Conservation (phyloP, 64 coral and sea anemone species). For the Stichodactyla mertensii region DNA sequence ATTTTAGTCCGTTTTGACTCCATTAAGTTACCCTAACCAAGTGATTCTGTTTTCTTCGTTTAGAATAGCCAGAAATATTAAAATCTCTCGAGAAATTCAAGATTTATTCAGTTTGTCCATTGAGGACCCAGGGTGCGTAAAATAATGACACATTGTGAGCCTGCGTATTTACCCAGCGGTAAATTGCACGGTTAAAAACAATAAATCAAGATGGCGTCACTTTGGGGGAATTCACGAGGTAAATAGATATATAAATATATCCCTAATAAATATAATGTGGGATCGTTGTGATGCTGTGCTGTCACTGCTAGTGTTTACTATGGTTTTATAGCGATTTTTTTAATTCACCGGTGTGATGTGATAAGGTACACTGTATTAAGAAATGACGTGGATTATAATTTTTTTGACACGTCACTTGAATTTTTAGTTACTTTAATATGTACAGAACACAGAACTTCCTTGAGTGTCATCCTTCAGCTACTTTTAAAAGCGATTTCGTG, state of each 20-base stretch:
- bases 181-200: background rate
- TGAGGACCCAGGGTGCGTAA: background rate
- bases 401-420: no score
- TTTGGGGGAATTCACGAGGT: constrained; percentile 3
- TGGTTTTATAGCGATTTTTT: background rate
- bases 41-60: no score
- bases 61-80: no score
- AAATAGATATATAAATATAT: background rate
- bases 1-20: no score
- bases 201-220: constrained; percentile 9
- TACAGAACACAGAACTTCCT: no score
- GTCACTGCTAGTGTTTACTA: background rate
- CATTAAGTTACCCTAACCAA: no score
- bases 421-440: no score
- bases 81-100: no score
- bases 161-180: background rate
- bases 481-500: no score
- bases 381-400: no score
- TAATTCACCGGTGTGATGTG: background rate
- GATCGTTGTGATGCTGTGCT: background rate
- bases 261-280: background rate
- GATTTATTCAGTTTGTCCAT: background rate
- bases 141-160: background rate
- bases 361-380: no score
- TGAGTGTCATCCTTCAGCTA: no score